phyloP scores from a whole-genome alignment of 2,113 vertebrate species.

The Camarhynchus parvulus region DNA sequence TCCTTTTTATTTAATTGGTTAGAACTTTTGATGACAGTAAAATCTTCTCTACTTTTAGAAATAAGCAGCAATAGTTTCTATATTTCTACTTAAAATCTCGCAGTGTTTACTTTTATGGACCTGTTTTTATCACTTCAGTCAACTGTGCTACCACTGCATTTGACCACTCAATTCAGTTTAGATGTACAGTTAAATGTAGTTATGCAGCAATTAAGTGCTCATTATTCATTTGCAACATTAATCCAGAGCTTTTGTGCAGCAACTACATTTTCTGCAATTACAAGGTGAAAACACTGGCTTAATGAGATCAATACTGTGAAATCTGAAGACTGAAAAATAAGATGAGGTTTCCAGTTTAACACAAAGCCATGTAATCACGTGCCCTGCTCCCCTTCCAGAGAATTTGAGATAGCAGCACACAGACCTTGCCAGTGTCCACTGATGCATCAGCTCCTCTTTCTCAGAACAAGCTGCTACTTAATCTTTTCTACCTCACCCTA shows the following conservation, averaged over 20 bases:
- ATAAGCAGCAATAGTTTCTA: neutral
- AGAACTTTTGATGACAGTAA: neutral
- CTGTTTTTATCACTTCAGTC: neutral
- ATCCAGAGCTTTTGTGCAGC: neutral
- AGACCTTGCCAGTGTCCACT: neutral
- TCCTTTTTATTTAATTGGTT: neutral
- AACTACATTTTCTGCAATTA: slow-evolving; percentile 6
- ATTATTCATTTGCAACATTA: slow-evolving; percentile 9
- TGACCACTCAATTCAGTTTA: neutral
- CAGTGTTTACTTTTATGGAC: neutral
- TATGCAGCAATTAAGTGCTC: neutral
- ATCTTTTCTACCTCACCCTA: neutral
- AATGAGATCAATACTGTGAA: slow-evolving; percentile 48
- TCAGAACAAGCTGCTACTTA: neutral
- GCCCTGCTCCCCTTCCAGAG: neutral
- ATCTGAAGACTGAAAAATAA: slow-evolving; percentile 44
- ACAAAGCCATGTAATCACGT: neutral
- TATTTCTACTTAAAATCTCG: neutral
- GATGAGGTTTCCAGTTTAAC: slow-evolving; percentile 23
- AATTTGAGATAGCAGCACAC: neutral
- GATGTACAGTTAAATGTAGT: neutral
- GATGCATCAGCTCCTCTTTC: neutral
- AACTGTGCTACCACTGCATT: neutral
- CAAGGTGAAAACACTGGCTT: neutral
- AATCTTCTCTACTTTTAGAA: neutral